A percentile compares a stretch with the other conserved stretches of the same genome.
phyloP scores from a whole-genome alignment of 2,888 invertebrate genomes.

The Sympetrum striolatum region DNA sequence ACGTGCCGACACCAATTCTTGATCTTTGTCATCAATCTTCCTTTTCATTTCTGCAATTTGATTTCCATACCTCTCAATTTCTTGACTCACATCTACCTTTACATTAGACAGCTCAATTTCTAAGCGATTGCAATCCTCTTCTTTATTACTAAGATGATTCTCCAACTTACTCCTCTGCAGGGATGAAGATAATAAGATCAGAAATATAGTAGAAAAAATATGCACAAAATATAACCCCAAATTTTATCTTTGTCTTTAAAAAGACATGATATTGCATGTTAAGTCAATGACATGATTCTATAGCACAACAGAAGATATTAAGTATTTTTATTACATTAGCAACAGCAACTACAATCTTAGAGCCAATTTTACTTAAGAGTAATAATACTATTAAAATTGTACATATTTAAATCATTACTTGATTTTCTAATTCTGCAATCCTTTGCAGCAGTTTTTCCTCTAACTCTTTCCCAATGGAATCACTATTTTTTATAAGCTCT shows the following conservation, averaged over 20 bases:
- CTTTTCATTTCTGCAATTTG: constrained; percentile 24
- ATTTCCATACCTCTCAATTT: neutral
- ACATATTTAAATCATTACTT: constrained; percentile 14
- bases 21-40: constrained; percentile 52
- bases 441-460: constrained; percentile 53
- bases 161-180: constrained; percentile 46
- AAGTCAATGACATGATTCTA: neutral
- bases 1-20: constrained; percentile 50
- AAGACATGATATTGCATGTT: neutral
- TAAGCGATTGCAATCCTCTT: constrained; percentile 41
- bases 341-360: too few species aligned
- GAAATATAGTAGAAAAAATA: neutral
- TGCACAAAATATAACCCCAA: neutral
- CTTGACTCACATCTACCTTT: constrained; percentile 8
- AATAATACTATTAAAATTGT: too few species aligned
- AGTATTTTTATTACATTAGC: too few species aligned
- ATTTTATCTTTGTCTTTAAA: neutral
- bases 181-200: neutral
- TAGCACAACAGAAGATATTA: too few species aligned
- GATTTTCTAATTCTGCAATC: constrained; percentile 49
- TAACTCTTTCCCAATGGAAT: constrained; percentile 53
- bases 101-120: constrained; percentile 31
- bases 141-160: constrained; percentile 24
- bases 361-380: too few species aligned
- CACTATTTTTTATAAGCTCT: neutral